Conservation (phyloP, 53 echinoderm and acorn worm species). For the Paelopatides confundens region DNA sequence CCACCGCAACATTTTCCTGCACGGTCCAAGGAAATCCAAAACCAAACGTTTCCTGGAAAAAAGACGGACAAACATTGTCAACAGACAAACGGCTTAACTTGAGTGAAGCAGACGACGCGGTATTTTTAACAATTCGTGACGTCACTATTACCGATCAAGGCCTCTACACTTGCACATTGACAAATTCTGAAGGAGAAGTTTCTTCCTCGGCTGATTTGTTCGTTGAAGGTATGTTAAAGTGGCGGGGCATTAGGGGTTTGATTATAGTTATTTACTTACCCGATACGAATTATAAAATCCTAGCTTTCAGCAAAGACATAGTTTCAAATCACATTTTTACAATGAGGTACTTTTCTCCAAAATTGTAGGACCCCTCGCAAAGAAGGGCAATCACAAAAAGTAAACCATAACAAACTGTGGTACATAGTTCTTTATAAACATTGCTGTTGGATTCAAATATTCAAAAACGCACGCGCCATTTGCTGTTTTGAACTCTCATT, state of each 20-base stretch:
- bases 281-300: too few species aligned
- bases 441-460: too few species aligned
- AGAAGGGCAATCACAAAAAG: too few species aligned
- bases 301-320: not conserved
- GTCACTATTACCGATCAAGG: slow-evolving; percentile 73
- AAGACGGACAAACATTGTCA: slow-evolving; percentile 66
- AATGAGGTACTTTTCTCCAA: too few species aligned
- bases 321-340: too few species aligned
- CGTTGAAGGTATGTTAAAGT: slow-evolving; percentile 40
- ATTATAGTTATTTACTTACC: too few species aligned
- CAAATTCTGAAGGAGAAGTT: slow-evolving; percentile 74
- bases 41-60: slow-evolving; percentile 84
- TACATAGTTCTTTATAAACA: too few species aligned
- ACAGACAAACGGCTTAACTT: slow-evolving; percentile 67
- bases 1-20: slow-evolving; percentile 69
- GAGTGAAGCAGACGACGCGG: slow-evolving; percentile 72
- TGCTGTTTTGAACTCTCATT: too few species aligned
- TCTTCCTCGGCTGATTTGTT: slow-evolving; percentile 34
- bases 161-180: slow-evolving; percentile 76
- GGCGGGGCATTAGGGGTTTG: too few species aligned
- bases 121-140: slow-evolving; percentile 79
- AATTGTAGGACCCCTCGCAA: too few species aligned
- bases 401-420: too few species aligned
- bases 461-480: too few species aligned
- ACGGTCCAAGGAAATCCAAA: slow-evolving; percentile 74